Base-by-base conservation (phyloP, 2,888 invertebrate genomes). In the Dynastes grantii region DNA sequence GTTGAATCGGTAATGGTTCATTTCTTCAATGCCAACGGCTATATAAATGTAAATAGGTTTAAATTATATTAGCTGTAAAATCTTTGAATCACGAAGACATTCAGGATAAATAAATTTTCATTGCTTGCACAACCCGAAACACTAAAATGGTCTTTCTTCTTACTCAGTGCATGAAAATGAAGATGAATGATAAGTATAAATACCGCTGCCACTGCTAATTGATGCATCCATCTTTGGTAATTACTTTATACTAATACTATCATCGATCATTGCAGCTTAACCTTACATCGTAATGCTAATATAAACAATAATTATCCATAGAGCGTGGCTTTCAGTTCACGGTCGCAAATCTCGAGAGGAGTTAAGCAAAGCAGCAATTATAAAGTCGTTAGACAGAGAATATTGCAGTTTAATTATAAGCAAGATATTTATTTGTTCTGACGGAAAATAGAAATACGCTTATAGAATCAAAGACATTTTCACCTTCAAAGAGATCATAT, bases 351-450 rank as follows among this genome's bases (percentile, higher is more conserved):
- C 55, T n/a, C 13, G 16, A 55, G 55, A 55, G 1, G 3, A 55
- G 22, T 55, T 3, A 55, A 22, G 55, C 6, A 16, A 13, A 55
- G 16, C 0, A 13, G 55, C 55, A 55, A 55, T 55, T 55, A 55
- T 55, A 55, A 55, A 55, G 55, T 55, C 55, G 16, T 55, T 55
- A 55, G 55, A 55, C 1, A 55, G 55, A 55, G 3, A 55, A 8
- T 55, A 22, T 16, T 22, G 8, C 55, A 22, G 22, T 16, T 0
- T 55, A 55, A n/a, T 37, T 55, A 16, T n/a, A n/a, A 55, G 55
- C 22, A n/a, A n/a, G 53, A 8, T n/a, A n/a, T 53, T n/a, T 53
- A 53, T 3, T 53, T n/a, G 53, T 9, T 53, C 53, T 53, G 53
- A 3, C 9, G 9, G n/a, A 32, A 32, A 32, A 32, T 2, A 32